Evolutionary conservation across 2,113 vertebrate genomes (phyloP), one percentile per base, ranked within the genome.

Genomic region (Dendrocopos noguchii): DNA sequence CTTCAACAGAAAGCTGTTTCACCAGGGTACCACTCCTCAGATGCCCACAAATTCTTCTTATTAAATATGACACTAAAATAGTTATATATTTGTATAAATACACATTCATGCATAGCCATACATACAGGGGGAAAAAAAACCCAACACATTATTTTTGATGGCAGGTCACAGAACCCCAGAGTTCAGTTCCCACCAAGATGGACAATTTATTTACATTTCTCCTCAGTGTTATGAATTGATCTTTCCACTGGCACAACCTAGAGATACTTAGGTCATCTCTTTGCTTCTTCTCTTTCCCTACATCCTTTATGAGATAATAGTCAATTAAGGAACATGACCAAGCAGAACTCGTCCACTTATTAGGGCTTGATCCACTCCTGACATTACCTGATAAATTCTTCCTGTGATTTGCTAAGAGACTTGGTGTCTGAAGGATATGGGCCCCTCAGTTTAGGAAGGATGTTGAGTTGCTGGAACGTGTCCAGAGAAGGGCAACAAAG

Each of bases 191-290:
- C 76, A 67, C 57, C 42, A 18, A 67, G 53, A 86, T 8, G 31
- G 73, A 86, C 22, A 67, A 65, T 78, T 81, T 91, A 56, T 90
- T 94, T 92, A 75, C 47, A 72, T 93, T 93, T 86, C 47, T 92
- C 14, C n/a, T 64, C 21, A 17, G 53, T 5, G 11, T 53, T 68
- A 53, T 75, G 84, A 42, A 72, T 81, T 46, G 66, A 50, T 80
- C 61, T 86, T 88, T 67, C 52, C 63, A 64, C 16, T 42, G 86
- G 53, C 34, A 68, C 39, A 75, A 10, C n/a, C 56, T 42, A 53
- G 74, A 92, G 47, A 25, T 61, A 33, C 21, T 59, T 33, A 63
- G 61, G 80, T 75, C 36, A 78, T 68, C 68, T 59, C 77, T 83
- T 87, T 70, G 22, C 56, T 73, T 4, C 15, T 87, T 33, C 42